Percentiles rank a stretch among this genome's conserved stretches.
These are phyloP conservation scores for Plutomurus gul DNA, from an alignment of 1,140 invertebrate genomes.

Conservation along the genomic window DNA sequence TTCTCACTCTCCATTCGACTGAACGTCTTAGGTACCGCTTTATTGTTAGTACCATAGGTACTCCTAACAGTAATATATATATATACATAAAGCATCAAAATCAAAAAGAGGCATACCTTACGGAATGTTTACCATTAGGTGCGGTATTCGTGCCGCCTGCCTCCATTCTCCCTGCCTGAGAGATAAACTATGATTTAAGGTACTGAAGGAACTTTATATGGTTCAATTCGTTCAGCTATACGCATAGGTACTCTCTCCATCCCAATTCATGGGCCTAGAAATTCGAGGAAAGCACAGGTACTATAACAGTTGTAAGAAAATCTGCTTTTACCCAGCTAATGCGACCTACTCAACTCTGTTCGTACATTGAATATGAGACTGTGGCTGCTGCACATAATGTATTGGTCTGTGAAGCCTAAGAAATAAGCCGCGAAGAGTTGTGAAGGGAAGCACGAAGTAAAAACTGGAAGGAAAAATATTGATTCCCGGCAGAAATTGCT, in stretches of 20 bases:
- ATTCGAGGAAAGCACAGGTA: no score
- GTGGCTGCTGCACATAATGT: no score
- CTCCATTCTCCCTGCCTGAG: background rate
- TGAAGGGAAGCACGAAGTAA: background rate
- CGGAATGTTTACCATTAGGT: background rate
- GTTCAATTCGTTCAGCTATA: background rate
- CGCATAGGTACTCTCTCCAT: background rate
- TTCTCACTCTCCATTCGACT: background rate
- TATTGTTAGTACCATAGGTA: background rate
- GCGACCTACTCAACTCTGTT: no score
- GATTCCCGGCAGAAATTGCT: background rate
- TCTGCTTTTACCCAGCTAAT: no score
- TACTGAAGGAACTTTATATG: no score
- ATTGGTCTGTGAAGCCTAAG: no score
- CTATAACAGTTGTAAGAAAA: no score
- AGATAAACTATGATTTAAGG: background rate
- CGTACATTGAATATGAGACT: no score
- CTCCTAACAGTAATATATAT: background rate
- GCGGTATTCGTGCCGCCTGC: background rate
- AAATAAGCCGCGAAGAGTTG: background rate
- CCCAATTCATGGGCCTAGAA: background rate
- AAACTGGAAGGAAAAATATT: background rate
- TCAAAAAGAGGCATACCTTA: no score
- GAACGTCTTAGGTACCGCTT: background rate
- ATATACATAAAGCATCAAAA: background rate